Conservation (phyloP, 1,140 invertebrate species). For the Hypsibius dujardini region DNA sequence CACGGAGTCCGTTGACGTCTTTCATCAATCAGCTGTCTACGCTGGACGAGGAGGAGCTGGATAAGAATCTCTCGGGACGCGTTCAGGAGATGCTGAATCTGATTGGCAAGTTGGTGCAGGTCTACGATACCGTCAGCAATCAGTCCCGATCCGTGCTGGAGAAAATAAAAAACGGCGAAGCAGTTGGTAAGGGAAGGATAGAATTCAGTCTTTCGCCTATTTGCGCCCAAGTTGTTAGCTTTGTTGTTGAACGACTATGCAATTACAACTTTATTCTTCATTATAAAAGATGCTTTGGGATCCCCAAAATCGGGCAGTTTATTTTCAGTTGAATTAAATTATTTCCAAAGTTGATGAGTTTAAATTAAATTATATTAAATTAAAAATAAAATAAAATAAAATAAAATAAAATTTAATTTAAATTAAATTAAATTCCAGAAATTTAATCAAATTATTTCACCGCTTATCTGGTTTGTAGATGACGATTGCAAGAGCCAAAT, state of each 20-base stretch:
- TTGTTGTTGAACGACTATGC: neutral
- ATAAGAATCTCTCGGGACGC: constrained; percentile 67
- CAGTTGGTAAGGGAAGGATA: neutral
- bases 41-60: constrained; percentile 91
- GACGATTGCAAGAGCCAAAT: no score
- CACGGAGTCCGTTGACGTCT: no score
- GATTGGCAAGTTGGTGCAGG: neutral
- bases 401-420: constrained; percentile 12
- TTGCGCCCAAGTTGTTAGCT: neutral
- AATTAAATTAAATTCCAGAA: neutral
- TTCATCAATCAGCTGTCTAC: no score
- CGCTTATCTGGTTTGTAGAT: no score
- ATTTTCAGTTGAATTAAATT: no score
- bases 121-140: neutral
- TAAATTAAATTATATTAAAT: neutral
- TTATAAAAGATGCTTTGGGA: no score
- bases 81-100: constrained; percentile 23
- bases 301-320: no score
- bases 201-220: neutral
- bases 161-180: constrained; percentile 1
- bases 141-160: neutral
- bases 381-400: neutral
- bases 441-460: no score
- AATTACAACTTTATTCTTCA: no score
- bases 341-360: no score